Conservation (phyloP, 1,140 invertebrate genomes). For the Zelostemma sp. region DNA sequence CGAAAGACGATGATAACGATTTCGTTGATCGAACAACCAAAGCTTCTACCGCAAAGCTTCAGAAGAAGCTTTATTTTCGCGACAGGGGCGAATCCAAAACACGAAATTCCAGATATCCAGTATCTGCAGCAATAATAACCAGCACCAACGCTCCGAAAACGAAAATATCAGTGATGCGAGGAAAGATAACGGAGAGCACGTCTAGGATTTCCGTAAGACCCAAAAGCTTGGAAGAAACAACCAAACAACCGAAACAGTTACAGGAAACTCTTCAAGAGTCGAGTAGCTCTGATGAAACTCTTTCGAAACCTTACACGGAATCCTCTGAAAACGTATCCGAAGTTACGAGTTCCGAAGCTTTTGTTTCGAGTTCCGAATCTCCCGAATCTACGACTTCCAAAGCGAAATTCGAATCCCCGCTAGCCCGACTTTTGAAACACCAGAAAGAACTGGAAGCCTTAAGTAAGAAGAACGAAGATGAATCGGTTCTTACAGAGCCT, state of each 20-base stretch:
- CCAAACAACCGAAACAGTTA: conserved; percentile 23
- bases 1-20: conserved; percentile 21
- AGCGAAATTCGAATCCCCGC: conserved; percentile 25
- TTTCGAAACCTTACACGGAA: conserved; percentile 17
- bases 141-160: conserved; percentile 36
- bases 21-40: conserved; percentile 19
- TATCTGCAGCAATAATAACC: conserved; percentile 10
- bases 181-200: conserved; percentile 44
- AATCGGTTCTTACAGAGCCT: conserved; percentile 6
- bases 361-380: not conserved
- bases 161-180: conserved; percentile 36
- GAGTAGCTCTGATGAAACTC: conserved; percentile 2
- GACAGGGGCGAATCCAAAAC: conserved; percentile 8
- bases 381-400: conserved; percentile 16
- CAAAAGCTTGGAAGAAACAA: no score
- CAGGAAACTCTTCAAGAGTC: not conserved
- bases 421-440: conserved; percentile 17
- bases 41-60: not conserved
- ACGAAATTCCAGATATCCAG: not conserved
- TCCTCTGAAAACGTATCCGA: conserved; percentile 4
- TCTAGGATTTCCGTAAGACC: conserved; percentile 35
- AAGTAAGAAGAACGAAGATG: not conserved
- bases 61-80: conserved; percentile 10
- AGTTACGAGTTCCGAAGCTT: not conserved
- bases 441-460: conserved; percentile 21